Conservation (phyloP, 2,888 invertebrate species). For the Eupithecia vulgata region DNA sequence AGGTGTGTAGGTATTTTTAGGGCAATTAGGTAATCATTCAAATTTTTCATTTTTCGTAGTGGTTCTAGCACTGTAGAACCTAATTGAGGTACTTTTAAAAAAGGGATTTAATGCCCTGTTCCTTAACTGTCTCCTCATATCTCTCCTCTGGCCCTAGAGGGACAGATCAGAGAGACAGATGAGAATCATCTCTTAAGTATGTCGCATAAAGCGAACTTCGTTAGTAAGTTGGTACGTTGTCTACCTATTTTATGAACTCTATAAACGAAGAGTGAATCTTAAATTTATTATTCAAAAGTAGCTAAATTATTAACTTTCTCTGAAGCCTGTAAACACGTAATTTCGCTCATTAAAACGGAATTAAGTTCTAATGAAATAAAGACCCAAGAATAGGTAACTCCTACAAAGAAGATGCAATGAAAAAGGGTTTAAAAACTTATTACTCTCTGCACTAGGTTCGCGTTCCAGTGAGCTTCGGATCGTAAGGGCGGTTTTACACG, state of each 20-base stretch:
- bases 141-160: too few relatives aligned
- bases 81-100: too few relatives aligned
- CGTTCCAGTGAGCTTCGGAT: slow-evolving; percentile 33
- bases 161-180: too few relatives aligned
- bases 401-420: slow-evolving; percentile 42
- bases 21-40: too few relatives aligned
- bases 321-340: slow-evolving; percentile 6
- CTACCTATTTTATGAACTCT: background rate
- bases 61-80: too few relatives aligned
- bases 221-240: background rate
- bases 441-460: slow-evolving; percentile 45
- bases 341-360: background rate
- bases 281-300: background rate
- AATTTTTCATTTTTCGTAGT: too few relatives aligned
- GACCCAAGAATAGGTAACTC: background rate
- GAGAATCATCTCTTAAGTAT: background rate
- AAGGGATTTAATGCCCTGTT: too few relatives aligned
- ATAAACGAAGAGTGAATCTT: slow-evolving; percentile 4
- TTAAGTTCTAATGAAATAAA: slow-evolving; percentile 18
- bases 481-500: slow-evolving; percentile 10
- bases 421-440: slow-evolving; percentile 56
- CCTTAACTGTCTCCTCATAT: too few relatives aligned
- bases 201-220: background rate
- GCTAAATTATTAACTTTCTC: slow-evolving; percentile 1
- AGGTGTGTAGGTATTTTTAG: too few relatives aligned